Percentiles rank a stretch among this genome's conserved stretches.
Evolutionary conservation across 2,113 vertebrate species (phyloP).

Genomic region (Trogon melanurus): DNA sequence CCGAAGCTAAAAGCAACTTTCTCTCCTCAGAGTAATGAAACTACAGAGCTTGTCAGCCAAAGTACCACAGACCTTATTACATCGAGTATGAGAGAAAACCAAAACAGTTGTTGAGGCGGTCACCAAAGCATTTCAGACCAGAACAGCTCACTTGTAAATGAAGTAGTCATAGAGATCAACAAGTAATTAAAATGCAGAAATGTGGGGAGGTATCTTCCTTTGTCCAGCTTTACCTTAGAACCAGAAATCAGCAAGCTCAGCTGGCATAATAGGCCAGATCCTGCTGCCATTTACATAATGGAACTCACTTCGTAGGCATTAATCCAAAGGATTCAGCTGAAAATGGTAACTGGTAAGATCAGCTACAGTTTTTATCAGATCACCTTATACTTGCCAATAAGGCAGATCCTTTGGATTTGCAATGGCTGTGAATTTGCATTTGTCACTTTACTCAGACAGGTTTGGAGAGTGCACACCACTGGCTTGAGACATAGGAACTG

Average conservation of each 20-base stretch:
- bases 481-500: neutral
- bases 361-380: neutral
- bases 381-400: neutral
- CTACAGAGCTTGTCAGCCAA: neutral
- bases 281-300: neutral
- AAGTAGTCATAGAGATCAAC: neutral
- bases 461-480: neutral
- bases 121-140: conserved; percentile 15
- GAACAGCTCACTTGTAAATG: neutral
- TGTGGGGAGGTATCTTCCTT: neutral
- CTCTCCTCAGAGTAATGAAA: neutral
- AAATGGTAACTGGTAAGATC: neutral
- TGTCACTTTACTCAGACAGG: neutral
- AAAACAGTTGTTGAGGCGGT: neutral
- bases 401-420: neutral
- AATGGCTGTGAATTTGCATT: neutral
- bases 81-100: neutral
- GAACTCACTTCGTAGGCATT: neutral
- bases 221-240: neutral
- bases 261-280: neutral
- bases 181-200: conserved; percentile 10
- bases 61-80: neutral
- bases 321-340: neutral
- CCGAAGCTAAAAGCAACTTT: conserved; percentile 3
- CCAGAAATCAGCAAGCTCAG: neutral